These are phyloP conservation scores for Platycnemis pennipes DNA, from an alignment of 2,888 invertebrate species.

Conservation along the genomic window DNA sequence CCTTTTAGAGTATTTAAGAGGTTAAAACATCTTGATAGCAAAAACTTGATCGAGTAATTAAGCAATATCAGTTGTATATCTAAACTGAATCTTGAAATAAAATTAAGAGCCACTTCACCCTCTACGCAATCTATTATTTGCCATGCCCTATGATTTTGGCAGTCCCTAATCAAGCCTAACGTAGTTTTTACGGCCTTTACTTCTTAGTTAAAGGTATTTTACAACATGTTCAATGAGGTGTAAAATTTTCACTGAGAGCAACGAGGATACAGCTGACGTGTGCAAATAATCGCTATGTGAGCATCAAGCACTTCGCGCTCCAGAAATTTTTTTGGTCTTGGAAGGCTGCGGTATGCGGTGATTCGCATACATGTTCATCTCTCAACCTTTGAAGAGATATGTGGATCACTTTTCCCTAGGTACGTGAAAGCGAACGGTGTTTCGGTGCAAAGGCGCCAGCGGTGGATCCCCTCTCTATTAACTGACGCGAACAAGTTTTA, in stretches of 20 bases:
- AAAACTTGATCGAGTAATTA: no score
- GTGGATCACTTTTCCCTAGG: constrained; percentile 16
- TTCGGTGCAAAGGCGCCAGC: not conserved
- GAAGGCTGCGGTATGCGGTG: not conserved
- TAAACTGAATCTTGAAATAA: no score
- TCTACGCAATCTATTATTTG: no score
- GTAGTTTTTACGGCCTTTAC: no score
- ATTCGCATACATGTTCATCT: not conserved
- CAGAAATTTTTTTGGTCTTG: not conserved
- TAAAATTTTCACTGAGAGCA: not conserved
- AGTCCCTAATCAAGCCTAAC: no score
- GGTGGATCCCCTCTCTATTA: not conserved
- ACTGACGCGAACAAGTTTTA: not conserved
- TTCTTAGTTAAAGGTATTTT: no score
- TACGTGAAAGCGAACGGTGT: constrained; percentile 15
- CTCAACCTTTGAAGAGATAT: not conserved
- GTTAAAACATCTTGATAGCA: no score
- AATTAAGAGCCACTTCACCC: no score
- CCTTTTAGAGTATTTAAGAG: no score
- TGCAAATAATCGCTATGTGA: not conserved
- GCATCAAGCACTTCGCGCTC: not conserved
- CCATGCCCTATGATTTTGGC: no score
- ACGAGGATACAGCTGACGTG: not conserved
- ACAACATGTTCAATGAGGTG: no score
- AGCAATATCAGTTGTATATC: no score